A percentile compares a stretch with the other conserved stretches of the same genome.
phyloP scores from a whole-genome alignment of 2,888 invertebrate genomes.

The Dicycla oo region DNA sequence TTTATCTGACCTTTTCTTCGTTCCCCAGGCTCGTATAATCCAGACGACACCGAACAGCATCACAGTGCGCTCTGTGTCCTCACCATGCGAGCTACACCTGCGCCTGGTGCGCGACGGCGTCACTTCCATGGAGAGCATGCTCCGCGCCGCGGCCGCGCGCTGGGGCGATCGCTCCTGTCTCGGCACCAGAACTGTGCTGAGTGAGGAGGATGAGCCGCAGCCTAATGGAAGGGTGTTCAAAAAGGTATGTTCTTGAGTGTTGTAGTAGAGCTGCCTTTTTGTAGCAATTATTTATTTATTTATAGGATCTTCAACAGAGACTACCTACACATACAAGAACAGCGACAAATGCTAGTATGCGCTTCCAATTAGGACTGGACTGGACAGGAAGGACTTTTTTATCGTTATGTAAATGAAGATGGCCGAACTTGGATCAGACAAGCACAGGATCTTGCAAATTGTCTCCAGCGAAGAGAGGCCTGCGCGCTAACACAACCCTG shows the following conservation, averaged over 20 bases:
- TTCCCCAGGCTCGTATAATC: conserved; percentile 92
- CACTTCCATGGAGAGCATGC: conserved; percentile 95
- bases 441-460: not conserved
- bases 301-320: too few relatives aligned
- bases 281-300: too few relatives aligned
- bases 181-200: conserved; percentile 97
- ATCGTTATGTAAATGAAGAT: too few relatives aligned
- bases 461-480: not conserved
- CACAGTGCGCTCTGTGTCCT: conserved; percentile 93
- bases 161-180: conserved; percentile 94
- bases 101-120: conserved; percentile 94
- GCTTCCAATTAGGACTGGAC: too few relatives aligned
- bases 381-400: too few relatives aligned
- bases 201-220: conserved; percentile 98
- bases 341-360: too few relatives aligned
- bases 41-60: conserved; percentile 92
- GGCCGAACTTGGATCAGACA: not conserved
- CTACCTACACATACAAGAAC: too few relatives aligned
- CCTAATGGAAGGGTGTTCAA: conserved; percentile 98
- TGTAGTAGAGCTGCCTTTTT: not conserved
- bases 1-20: too few relatives aligned
- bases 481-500: not conserved
- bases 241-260: conserved; percentile 91
- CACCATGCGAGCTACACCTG: conserved; percentile 93
- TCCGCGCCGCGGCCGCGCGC: conserved; percentile 94